phyloP scores from a whole-genome alignment of 1,140 invertebrate species.

The Saccostrea glomerata region DNA sequence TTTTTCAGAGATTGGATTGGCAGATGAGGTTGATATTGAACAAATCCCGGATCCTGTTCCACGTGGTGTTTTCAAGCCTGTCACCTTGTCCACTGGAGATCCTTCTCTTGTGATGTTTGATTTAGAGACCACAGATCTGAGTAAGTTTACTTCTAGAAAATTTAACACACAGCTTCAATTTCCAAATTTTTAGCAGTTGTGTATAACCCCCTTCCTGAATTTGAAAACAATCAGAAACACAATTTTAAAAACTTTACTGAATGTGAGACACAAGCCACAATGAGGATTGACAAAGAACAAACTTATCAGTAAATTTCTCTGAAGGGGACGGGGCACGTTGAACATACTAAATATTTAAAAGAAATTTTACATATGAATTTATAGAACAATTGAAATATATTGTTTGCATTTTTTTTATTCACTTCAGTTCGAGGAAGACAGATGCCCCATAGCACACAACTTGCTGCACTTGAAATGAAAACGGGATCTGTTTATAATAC shows the following conservation, averaged over 20 bases:
- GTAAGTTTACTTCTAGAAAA: neutral
- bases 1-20: constrained; percentile 29
- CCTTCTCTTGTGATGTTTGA: constrained; percentile 37
- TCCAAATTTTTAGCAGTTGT: too few species aligned
- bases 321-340: too few species aligned
- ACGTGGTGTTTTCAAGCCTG: neutral
- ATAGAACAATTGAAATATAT: neutral
- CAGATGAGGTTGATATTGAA: constrained; percentile 18
- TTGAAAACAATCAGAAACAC: neutral
- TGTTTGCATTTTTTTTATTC: neutral
- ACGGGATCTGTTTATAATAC: neutral
- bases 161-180: too few species aligned
- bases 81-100: neutral
- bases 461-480: constrained; percentile 41
- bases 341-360: too few species aligned
- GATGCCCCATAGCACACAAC: constrained; percentile 48
- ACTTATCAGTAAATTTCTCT: too few species aligned
- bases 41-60: constrained; percentile 43
- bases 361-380: neutral
- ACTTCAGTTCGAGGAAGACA: constrained; percentile 45
- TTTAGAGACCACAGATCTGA: constrained; percentile 44
- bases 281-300: too few species aligned
- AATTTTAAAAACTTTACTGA: neutral
- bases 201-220: too few species aligned
- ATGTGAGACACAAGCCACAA: too few species aligned